phyloP scores from a whole-genome alignment of 2,113 vertebrate genomes.

The Thinocorus orbignyianus region DNA sequence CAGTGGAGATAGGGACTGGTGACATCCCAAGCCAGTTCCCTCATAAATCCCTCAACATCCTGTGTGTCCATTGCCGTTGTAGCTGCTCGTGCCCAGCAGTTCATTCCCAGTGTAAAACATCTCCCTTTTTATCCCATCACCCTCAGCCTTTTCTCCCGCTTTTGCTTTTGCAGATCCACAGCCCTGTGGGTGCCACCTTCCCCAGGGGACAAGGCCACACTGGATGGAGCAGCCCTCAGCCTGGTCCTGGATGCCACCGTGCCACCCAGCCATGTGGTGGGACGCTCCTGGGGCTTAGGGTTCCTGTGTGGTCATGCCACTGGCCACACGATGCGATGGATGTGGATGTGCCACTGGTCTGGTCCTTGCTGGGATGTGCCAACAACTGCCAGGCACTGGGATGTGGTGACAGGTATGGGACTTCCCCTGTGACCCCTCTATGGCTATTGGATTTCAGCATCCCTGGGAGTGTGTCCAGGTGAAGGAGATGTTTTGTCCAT shows the following conservation, averaged over 20 bases:
- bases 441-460: neutral
- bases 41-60: rapidly evolving
- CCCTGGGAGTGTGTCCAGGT: rapidly evolving
- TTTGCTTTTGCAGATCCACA: neutral
- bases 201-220: rapidly evolving
- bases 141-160: neutral
- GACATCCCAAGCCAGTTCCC: neutral
- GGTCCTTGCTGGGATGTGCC: neutral
- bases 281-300: rapidly evolving
- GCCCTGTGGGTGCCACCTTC: rapidly evolving
- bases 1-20: rapidly evolving
- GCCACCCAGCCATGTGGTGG: neutral
- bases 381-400: neutral
- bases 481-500: neutral
- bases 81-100: neutral
- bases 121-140: neutral
- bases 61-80: rapidly evolving
- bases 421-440: neutral
- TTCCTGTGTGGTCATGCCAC: rapidly evolving
- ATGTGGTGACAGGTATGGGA: rapidly evolving
- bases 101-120: neutral
- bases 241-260: rapidly evolving
- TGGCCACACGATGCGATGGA: rapidly evolving
- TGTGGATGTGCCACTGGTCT: neutral
- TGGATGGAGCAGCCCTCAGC: neutral